phyloP scores from a whole-genome alignment of 1,140 invertebrate species.

The Drosophila triauraria region DNA sequence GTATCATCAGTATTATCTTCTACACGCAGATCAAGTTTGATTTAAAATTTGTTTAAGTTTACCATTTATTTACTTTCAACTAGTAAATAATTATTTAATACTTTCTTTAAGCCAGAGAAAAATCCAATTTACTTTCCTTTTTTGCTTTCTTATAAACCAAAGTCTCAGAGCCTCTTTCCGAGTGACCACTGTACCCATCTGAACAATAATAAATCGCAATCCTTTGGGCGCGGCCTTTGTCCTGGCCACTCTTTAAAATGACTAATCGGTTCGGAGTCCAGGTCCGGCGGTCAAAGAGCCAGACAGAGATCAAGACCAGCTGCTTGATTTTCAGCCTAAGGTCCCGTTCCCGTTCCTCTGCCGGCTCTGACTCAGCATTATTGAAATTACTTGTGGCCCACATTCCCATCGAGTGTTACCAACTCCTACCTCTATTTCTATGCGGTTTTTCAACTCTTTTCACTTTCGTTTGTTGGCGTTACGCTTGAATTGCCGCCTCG shows the following conservation, averaged over 20 bases:
- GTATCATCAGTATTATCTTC: too few relatives aligned
- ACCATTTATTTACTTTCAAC: too few relatives aligned
- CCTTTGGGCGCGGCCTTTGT: constrained; percentile 43
- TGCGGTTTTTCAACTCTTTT: constrained; percentile 66
- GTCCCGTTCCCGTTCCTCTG: background rate
- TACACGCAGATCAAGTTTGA: too few relatives aligned
- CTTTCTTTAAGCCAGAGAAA: too few relatives aligned
- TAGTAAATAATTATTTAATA: too few relatives aligned
- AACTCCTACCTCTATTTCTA: constrained; percentile 34
- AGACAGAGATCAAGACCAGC: constrained; percentile 41
- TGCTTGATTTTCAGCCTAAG: constrained; percentile 25
- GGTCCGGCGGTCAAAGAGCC: constrained; percentile 21
- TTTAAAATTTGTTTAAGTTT: too few relatives aligned
- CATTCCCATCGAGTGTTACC: constrained; percentile 10
- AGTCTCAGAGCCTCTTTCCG: too few relatives aligned
- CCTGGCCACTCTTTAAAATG: constrained; percentile 41
- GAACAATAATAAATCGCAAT: constrained; percentile 44
- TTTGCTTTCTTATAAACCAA: too few relatives aligned
- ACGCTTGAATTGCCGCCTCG: constrained; percentile 54
- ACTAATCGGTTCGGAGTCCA: constrained; percentile 49
- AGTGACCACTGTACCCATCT: constrained; percentile 15
- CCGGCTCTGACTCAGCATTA: constrained; percentile 51
- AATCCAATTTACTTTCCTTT: too few relatives aligned
- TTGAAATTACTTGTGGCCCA: constrained; percentile 33
- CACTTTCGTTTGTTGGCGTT: constrained; percentile 68